Conservation (phyloP, 2,888 invertebrate species). For the Drosophila differens region DNA sequence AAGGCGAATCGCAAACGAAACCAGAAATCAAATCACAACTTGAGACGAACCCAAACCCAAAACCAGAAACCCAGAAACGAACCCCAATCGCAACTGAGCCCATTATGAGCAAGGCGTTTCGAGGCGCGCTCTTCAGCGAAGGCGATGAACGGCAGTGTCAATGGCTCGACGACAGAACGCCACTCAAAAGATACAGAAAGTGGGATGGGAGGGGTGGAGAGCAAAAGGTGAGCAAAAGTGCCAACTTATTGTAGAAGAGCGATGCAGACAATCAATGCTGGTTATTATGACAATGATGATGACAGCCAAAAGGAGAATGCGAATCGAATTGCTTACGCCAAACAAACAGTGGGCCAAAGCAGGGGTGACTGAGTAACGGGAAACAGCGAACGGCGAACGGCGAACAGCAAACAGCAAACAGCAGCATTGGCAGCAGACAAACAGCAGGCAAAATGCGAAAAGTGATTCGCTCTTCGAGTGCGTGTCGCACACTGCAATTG, state of each 20-base stretch:
- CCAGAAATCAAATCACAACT: neutral
- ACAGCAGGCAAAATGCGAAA: conserved; percentile 3
- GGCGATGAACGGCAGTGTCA: conserved; percentile 2
- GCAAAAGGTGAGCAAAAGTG: conserved; percentile 43
- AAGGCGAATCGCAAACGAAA: conserved; percentile 6
- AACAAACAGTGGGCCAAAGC: neutral
- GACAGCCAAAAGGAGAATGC: conserved; percentile 42
- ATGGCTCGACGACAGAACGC: conserved; percentile 18
- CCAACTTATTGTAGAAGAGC: conserved; percentile 58
- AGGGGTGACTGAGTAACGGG: conserved; percentile 6
- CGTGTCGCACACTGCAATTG: conserved; percentile 2
- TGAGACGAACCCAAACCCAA: neutral
- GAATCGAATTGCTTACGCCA: conserved; percentile 27
- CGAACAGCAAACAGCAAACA: neutral
- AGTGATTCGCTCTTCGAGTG: neutral
- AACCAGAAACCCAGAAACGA: neutral
- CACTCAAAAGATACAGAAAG: conserved; percentile 22
- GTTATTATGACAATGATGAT: conserved; percentile 52
- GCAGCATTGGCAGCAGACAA: neutral
- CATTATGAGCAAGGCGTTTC: conserved; percentile 22
- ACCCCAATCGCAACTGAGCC: neutral
- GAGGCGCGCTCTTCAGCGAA: conserved; percentile 1
- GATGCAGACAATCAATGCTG: conserved; percentile 60
- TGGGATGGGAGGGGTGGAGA: too few relatives aligned
- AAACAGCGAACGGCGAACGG: neutral